Conservation (phyloP, 2,113 vertebrate genomes). For the Leptodactylus fuscus region DNA sequence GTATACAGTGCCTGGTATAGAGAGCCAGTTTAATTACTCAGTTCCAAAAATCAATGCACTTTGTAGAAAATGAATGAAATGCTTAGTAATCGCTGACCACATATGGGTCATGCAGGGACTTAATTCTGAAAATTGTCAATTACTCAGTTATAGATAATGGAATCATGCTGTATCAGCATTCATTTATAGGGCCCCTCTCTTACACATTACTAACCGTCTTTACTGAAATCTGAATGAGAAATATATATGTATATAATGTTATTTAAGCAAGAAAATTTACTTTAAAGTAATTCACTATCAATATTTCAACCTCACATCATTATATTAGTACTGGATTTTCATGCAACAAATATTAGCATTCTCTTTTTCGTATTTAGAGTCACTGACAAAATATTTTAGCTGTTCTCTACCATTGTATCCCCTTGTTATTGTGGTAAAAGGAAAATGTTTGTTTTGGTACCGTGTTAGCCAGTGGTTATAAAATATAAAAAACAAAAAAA, state of each 20-base stretch:
- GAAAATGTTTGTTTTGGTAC: too few species aligned
- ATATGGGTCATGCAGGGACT: neutral
- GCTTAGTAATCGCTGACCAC: conserved; percentile 12
- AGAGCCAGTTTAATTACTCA: neutral
- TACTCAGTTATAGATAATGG: neutral
- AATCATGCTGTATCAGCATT: neutral
- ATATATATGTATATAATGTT: neutral
- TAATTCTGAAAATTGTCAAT: conserved; percentile 1
- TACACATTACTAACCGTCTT: neutral
- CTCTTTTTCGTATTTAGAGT: too few species aligned
- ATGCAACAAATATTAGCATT: too few species aligned
- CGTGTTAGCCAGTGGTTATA: too few species aligned
- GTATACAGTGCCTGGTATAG: neutral
- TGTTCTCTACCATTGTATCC: too few species aligned
- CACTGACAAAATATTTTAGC: too few species aligned
- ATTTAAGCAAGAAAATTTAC: too few species aligned
- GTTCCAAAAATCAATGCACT: neutral
- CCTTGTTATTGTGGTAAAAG: too few species aligned
- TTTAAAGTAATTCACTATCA: too few species aligned
- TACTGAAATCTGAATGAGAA: neutral
- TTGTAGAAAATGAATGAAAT: neutral
- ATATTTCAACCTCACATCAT: too few species aligned
- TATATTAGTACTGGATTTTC: too few species aligned
- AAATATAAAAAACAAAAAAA: too few species aligned
- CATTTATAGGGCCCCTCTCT: neutral